Conservation (phyloP, 2,113 vertebrate genomes). For the Antechinus stuartii region DNA sequence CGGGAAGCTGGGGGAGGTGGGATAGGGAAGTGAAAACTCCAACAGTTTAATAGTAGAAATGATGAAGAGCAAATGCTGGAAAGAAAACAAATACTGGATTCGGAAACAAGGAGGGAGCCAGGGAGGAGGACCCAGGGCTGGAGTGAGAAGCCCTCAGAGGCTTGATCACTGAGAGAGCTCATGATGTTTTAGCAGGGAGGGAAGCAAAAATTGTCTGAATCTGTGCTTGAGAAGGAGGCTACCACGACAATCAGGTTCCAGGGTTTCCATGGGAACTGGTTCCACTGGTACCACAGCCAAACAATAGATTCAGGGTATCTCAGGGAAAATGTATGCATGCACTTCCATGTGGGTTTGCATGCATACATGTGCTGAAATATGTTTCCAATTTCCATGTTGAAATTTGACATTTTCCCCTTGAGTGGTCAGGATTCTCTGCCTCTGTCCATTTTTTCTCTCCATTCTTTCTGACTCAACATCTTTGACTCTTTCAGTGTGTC, state of each 20-base stretch:
- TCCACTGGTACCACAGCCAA: neutral
- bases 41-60: slow-evolving; percentile 51
- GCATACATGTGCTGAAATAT: neutral
- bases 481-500: neutral
- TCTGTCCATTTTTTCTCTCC: neutral
- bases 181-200: slow-evolving; percentile 26
- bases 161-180: slow-evolving; percentile 38
- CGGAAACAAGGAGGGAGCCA: slow-evolving; percentile 36
- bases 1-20: slow-evolving; percentile 58
- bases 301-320: slow-evolving; percentile 1
- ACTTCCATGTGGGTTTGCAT: neutral
- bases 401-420: neutral
- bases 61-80: slow-evolving; percentile 43
- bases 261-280: slow-evolving; percentile 35
- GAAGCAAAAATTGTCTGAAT: neutral
- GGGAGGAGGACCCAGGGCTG: neutral
- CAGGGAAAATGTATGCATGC: slow-evolving; percentile 38
- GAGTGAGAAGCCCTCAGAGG: slow-evolving; percentile 42
- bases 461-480: neutral
- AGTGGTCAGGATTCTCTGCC: neutral
- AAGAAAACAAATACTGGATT: slow-evolving; percentile 53
- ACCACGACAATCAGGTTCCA: neutral
- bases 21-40: slow-evolving; percentile 47
- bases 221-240: neutral
- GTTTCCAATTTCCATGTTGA: neutral